Conservation (phyloP, 2,797 vertebrate genomes). For the Paedocypris micromegethes region DNA sequence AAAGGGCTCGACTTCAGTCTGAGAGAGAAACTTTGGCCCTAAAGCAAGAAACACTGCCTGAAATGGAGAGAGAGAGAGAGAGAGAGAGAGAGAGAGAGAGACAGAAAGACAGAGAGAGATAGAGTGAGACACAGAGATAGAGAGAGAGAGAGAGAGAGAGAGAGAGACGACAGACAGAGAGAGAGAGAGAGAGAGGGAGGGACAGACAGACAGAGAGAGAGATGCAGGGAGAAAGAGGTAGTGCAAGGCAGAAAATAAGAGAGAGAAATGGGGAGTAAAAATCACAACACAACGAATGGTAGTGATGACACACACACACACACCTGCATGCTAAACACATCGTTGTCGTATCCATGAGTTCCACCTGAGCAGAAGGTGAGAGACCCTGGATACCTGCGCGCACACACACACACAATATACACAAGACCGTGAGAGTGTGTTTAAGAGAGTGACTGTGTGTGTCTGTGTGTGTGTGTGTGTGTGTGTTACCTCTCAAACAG, state of each 20-base stretch:
- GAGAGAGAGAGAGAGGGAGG: too few species aligned
- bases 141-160: too few species aligned
- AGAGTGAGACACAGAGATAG: too few species aligned
- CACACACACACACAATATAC: background rate
- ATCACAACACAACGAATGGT: background rate
- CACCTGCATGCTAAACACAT: constrained; percentile 71
- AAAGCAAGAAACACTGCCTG: constrained; percentile 71
- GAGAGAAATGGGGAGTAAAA: background rate
- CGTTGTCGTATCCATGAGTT: constrained; percentile 73
- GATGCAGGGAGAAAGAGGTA: background rate
- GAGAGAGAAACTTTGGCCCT: constrained; percentile 63
- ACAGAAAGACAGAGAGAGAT: too few species aligned
- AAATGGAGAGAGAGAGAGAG: background rate
- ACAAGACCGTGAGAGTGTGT: background rate
- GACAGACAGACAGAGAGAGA: too few species aligned
- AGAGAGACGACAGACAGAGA: too few species aligned
- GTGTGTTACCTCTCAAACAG: constrained; percentile 65
- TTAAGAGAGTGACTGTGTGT: background rate
- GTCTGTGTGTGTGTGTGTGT: background rate
- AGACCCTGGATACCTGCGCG: constrained; percentile 56
- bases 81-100: background rate
- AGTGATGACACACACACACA: constrained; percentile 33
- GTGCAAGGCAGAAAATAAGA: background rate
- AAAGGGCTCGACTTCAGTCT: constrained; percentile 63
- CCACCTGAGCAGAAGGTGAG: constrained; percentile 63